Evolutionary conservation across 2,113 vertebrate genomes (phyloP), one percentile per base, ranked within the genome.

Genomic region (Maylandia zebra): DNA sequence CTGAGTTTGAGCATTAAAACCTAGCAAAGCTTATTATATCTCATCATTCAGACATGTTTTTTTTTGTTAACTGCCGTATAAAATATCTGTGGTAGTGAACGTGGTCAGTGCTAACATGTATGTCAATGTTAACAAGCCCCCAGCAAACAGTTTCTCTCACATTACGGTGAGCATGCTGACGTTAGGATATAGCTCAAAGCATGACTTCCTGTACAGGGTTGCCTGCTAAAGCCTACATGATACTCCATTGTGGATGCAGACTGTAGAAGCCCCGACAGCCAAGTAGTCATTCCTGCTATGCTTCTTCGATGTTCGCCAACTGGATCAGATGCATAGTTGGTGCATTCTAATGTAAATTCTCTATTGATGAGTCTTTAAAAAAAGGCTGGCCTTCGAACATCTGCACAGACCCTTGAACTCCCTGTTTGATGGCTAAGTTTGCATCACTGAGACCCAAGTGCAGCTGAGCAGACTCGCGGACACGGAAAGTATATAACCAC

Each of bases 321-420:
- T 71, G 8, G 3, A 41, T 41, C 66, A 24, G n/a, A 43, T 43
- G 12, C n/a, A 24, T 43, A 71, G 36, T 43, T 43, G 64, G 36
- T 71, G n/a, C 38, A 43, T 71, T 71, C 12, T 3, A 71, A 24
- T 71, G n/a, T 24, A 71, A 71, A 71, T 2, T 43, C 66, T 16
- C 38, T 41, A 43, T 71, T 24, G 66, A 43, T 3, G 36, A 71
- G 66, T 71, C n/a, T 71, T 43, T 43, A 71, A 43, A 43, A 66
- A 71, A 41, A 71, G 66, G n/a, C 38, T 6, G n/a, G n/a, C 38
- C 8, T 27, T 0, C 13, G 0, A 45, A 74, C 41, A 48, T 74
- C 5, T 48, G 41, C 69, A 30, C 41, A 17, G 41, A 74, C 22
- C 41, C 22, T 74, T 27, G 41, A 45, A 74, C 38, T 74, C 22